Evolutionary conservation across 2,888 invertebrate genomes (phyloP).

Genomic region (Platycnemis pennipes): DNA sequence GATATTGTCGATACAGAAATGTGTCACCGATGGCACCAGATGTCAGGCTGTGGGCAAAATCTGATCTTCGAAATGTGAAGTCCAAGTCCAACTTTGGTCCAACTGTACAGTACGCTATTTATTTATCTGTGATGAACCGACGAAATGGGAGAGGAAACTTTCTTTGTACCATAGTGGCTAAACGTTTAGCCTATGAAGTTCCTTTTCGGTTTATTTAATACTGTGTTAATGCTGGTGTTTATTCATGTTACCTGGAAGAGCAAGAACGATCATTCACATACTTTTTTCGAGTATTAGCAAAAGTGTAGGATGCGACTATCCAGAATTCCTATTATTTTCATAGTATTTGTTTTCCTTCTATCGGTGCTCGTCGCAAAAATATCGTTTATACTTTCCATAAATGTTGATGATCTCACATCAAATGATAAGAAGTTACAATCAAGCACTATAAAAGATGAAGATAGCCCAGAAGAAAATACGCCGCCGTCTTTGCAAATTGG

Average conservation of each 20-base stretch:
- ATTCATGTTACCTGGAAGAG: neutral
- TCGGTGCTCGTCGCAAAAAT: constrained; percentile 87
- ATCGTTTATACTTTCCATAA: constrained; percentile 84
- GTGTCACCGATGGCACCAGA: neutral
- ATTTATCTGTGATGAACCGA: constrained; percentile 55
- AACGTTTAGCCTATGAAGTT: neutral
- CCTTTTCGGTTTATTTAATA: neutral
- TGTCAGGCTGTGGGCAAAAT: constrained; percentile 39
- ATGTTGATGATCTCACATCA: constrained; percentile 77
- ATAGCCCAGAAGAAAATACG: constrained; percentile 66
- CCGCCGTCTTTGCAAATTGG: constrained; percentile 78
- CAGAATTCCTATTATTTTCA: constrained; percentile 82
- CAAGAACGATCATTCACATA: neutral
- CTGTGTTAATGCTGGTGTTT: constrained; percentile 1
- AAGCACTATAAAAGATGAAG: constrained; percentile 72
- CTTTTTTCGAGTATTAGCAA: neutral
- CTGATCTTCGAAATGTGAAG: constrained; percentile 51
- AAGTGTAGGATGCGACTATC: constrained; percentile 83
- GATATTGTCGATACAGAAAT: neutral
- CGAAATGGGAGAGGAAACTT: constrained; percentile 45
- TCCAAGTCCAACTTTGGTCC: no score
- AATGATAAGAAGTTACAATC: constrained; percentile 78
- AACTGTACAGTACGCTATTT: neutral
- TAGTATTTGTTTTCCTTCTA: constrained; percentile 84
- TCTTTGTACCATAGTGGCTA: neutral